Evolutionary conservation across 2,888 invertebrate genomes (phyloP), one percentile per base, ranked within the genome.

Genomic region (Diaperis boleti): DNA sequence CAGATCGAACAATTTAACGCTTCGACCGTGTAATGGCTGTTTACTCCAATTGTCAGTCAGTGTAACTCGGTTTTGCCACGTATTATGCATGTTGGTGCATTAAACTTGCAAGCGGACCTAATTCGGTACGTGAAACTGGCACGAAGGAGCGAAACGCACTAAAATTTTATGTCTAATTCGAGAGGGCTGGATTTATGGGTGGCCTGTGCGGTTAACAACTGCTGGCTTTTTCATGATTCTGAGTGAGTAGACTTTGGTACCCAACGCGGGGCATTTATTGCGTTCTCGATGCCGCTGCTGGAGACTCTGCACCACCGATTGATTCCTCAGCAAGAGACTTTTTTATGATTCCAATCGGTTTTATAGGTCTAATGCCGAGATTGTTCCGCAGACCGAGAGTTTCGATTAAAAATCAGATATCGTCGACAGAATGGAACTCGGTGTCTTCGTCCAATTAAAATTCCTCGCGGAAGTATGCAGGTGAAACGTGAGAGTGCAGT

Each of bases 1-100:
- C 50, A 64, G 62, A 63, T 61, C 66, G 57, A 63, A 29, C 57
- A 66, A 66, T 66, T 66, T 66, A 66, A 44, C 65, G 65, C 59
- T 64, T 60, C 68, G 62, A 64, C 60, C 64, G 64, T 56, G 31
- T 31, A 31, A 41, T 17, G 55, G n/a, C 41, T 64, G 29, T 55
- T 55, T 55, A 42, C 42, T 17, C 11, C 18, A 17, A 26, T 37
- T 42, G 37, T 22, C 11, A 33, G 33, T 13, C 35, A 31, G 15
- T 45, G 44, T 11, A 56, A 22, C 15, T 8, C n/a, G 37, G 18
- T 49, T 20, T 29, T 37, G 11, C 17, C 10, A 39, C 41, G 33
- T 33, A 33, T 33, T 33, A 33, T 33, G n/a, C 33, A 33, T 33
- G 37, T 42, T 18, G 4, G 56, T 45, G 11, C 35, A 56, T 45